phyloP scores from a whole-genome alignment of 2,888 invertebrate species.

The Calameuta filiformis region DNA sequence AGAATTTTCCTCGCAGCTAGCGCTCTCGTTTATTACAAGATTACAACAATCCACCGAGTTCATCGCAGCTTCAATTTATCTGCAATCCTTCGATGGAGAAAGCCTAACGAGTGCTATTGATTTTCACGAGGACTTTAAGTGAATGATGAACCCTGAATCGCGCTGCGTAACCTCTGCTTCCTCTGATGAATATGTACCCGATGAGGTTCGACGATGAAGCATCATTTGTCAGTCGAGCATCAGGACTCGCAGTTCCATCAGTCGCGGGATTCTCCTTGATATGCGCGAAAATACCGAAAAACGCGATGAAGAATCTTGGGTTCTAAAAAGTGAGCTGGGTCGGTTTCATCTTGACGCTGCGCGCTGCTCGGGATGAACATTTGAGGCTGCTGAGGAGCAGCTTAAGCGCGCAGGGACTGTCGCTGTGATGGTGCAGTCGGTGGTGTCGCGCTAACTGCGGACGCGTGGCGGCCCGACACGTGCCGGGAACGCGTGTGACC shows the following conservation, averaged over 20 bases:
- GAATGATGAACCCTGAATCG: no score
- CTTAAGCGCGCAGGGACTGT: background rate
- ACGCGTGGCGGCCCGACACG: slow-evolving; percentile 48
- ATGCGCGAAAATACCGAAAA: no score
- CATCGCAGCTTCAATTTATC: slow-evolving; percentile 61
- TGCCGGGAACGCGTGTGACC: slow-evolving; percentile 30
- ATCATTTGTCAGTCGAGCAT: slow-evolving; percentile 54
- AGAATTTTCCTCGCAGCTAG: slow-evolving; percentile 23
- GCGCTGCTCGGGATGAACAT: no score
- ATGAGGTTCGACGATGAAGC: slow-evolving; percentile 42
- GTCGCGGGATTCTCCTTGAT: no score
- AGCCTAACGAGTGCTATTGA: no score
- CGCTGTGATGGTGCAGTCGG: slow-evolving; percentile 2
- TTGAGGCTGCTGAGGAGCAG: no score
- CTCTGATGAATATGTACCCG: slow-evolving; percentile 45
- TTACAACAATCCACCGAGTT: slow-evolving; percentile 56
- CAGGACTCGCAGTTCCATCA: no score
- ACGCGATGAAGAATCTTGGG: no score
- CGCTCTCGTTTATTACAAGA: slow-evolving; percentile 45
- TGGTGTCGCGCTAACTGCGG: slow-evolving; percentile 40
- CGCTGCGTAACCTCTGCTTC: no score
- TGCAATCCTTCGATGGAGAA: slow-evolving; percentile 32
- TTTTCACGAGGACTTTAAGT: no score
- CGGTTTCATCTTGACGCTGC: no score
- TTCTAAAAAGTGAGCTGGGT: no score